Evolutionary conservation across 2,888 invertebrate species (phyloP).

Genomic region (Diarsia rubi): DNA sequence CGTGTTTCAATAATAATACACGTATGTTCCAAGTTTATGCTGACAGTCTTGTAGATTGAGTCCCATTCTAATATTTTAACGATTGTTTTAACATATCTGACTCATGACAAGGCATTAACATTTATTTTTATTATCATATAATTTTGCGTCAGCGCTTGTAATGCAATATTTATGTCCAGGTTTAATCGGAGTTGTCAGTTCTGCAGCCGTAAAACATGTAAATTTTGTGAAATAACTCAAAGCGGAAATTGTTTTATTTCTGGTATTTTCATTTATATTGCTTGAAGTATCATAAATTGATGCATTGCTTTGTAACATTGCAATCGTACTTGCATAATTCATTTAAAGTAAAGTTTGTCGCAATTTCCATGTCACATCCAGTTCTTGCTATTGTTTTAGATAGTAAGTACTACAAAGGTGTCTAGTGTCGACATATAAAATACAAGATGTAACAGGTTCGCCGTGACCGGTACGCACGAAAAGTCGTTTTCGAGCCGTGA

Average conservation of each 20-base stretch:
- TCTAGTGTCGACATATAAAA: conserved; percentile 50
- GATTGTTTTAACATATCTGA: conserved; percentile 36
- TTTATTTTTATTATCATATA: conserved; percentile 37
- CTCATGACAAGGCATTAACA: conserved; percentile 29
- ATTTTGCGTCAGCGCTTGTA: conserved; percentile 30
- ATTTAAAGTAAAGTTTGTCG: conserved; percentile 6
- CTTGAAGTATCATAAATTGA: conserved; percentile 27
- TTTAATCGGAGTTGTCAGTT: conserved; percentile 9
- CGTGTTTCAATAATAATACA: conserved; percentile 80
- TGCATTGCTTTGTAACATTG: conserved; percentile 10
- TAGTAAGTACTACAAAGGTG: conserved; percentile 38
- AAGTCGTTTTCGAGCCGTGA: conserved; percentile 72
- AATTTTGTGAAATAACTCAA: conserved; percentile 9
- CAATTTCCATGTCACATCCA: conserved; percentile 18
- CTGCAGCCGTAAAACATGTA: conserved; percentile 10
- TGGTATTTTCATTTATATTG: conserved; percentile 1
- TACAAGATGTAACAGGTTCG: conserved; percentile 63
- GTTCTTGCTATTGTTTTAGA: conserved; percentile 44
- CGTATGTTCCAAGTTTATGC: conserved; percentile 68
- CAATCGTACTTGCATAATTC: conserved; percentile 20
- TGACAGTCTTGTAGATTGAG: conserved; percentile 67
- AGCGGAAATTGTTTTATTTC: conserved; percentile 3
- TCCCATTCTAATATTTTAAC: conserved; percentile 61
- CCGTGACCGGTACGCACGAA: conserved; percentile 82
- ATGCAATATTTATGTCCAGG: conserved; percentile 15